Evolutionary conservation across 2,888 invertebrate genomes (phyloP).

Genomic region (Ferrisia virgata): DNA sequence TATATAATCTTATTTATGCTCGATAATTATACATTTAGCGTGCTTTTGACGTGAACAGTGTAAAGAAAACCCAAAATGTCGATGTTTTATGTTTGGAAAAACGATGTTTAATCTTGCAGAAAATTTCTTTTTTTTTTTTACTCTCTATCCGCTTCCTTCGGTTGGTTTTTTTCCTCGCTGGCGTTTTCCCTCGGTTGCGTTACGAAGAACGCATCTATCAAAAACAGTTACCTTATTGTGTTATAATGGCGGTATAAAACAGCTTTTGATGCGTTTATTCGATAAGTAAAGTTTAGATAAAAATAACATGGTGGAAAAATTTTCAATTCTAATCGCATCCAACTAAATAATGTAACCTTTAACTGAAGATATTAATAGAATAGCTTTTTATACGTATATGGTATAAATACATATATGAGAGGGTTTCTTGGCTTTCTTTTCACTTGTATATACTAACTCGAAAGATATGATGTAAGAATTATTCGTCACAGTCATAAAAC

Average conservation of each 20-base stretch:
- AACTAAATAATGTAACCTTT: not conserved
- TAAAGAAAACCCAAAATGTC: slow-evolving; percentile 36
- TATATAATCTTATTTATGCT: slow-evolving; percentile 20
- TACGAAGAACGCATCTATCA: slow-evolving; percentile 36
- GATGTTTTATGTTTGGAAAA: slow-evolving; percentile 40
- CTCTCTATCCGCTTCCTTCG: slow-evolving; percentile 6
- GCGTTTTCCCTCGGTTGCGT: not conserved
- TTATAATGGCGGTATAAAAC: slow-evolving; percentile 43
- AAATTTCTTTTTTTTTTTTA: slow-evolving; percentile 40
- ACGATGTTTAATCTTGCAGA: slow-evolving; percentile 42
- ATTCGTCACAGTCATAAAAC: not conserved
- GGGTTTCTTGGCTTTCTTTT: not conserved
- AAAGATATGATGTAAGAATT: no score
- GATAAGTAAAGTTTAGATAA: slow-evolving; percentile 35
- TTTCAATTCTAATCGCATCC: slow-evolving; percentile 24
- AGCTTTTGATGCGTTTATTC: slow-evolving; percentile 43
- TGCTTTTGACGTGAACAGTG: slow-evolving; percentile 39
- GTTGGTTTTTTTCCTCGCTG: not conserved
- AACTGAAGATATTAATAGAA: not conserved
- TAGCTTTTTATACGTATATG: not conserved
- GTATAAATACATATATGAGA: no score
- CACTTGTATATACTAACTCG: not conserved
- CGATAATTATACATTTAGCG: slow-evolving; percentile 40
- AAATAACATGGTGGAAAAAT: slow-evolving; percentile 21
- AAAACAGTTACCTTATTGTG: slow-evolving; percentile 45